Evolutionary conservation across 1,140 invertebrate genomes (phyloP).

Genomic region (Diabrotica undecimpunctata): DNA sequence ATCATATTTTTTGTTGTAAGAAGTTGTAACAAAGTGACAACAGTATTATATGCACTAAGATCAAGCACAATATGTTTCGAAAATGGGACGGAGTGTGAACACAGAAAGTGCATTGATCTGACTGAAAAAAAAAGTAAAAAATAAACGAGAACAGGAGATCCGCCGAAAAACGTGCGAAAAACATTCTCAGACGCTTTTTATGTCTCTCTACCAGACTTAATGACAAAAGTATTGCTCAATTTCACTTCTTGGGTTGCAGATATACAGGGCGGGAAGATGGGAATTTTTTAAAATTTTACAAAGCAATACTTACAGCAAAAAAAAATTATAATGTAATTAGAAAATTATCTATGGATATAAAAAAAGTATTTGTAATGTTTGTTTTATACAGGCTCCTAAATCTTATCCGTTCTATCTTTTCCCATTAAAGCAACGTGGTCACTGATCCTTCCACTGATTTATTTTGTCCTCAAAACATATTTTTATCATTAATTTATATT

Average conservation of each 20-base stretch:
- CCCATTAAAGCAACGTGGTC: too few relatives aligned
- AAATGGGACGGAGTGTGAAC: not conserved
- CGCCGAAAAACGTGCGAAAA: conserved; percentile 3
- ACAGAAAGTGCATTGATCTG: not conserved
- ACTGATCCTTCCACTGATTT: too few relatives aligned
- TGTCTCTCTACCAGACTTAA: conserved; percentile 5
- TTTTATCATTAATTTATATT: too few relatives aligned
- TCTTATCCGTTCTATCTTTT: too few relatives aligned
- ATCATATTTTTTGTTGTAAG: not conserved
- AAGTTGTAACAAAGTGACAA: not conserved
- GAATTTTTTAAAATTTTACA: not conserved
- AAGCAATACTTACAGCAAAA: too few relatives aligned
- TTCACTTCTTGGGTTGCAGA: not conserved
- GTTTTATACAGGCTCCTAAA: too few relatives aligned
- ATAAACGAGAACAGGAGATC: not conserved
- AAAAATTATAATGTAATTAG: too few relatives aligned
- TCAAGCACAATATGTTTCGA: not conserved
- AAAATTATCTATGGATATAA: too few relatives aligned
- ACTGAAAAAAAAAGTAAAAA: not conserved
- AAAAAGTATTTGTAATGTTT: too few relatives aligned
- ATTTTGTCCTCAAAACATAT: too few relatives aligned
- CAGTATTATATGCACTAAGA: not conserved
- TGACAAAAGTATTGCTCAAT: conserved; percentile 8
- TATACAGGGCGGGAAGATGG: not conserved
- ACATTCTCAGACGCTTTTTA: conserved; percentile 9